phyloP scores from a whole-genome alignment of 2,797 vertebrate genomes.

The Heliangelus exortis region DNA sequence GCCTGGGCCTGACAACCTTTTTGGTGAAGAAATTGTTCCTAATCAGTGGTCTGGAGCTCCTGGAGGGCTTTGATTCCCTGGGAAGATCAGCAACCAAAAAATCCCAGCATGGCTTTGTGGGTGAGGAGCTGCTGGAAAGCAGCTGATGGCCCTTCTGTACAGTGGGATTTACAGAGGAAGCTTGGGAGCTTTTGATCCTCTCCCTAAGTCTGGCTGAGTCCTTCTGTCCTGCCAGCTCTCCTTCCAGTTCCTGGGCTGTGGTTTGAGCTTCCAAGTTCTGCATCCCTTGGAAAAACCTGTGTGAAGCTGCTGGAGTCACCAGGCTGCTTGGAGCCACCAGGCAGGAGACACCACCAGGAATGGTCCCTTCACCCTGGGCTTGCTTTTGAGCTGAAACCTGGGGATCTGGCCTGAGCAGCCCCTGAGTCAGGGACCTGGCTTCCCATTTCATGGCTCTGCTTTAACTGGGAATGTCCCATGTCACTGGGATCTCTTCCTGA shows the following conservation, averaged over 20 bases:
- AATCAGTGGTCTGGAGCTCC: too few relatives aligned
- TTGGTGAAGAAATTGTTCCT: too few relatives aligned
- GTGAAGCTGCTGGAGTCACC: background rate
- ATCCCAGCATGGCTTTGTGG: background rate
- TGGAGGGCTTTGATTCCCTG: accelerated
- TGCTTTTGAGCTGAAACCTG: background rate
- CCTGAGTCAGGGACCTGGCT: background rate
- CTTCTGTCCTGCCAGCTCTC: background rate
- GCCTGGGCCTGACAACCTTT: too few relatives aligned
- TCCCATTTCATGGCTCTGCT: background rate
- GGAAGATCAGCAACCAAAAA: background rate
- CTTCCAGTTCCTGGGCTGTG: background rate
- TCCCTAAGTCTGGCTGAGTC: background rate
- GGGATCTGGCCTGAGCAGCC: background rate
- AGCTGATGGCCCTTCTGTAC: background rate
- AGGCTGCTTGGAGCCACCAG: background rate
- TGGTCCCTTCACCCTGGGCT: background rate
- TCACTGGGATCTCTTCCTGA: background rate
- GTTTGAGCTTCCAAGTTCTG: background rate
- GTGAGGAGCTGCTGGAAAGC: background rate
- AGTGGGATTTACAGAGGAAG: background rate
- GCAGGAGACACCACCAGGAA: background rate
- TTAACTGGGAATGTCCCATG: background rate
- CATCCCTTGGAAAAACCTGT: background rate
- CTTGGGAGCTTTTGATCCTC: background rate